These are phyloP conservation scores for Triplophysa tibetana DNA, from an alignment of 2,113 vertebrate genomes.

Conservation along the genomic window DNA sequence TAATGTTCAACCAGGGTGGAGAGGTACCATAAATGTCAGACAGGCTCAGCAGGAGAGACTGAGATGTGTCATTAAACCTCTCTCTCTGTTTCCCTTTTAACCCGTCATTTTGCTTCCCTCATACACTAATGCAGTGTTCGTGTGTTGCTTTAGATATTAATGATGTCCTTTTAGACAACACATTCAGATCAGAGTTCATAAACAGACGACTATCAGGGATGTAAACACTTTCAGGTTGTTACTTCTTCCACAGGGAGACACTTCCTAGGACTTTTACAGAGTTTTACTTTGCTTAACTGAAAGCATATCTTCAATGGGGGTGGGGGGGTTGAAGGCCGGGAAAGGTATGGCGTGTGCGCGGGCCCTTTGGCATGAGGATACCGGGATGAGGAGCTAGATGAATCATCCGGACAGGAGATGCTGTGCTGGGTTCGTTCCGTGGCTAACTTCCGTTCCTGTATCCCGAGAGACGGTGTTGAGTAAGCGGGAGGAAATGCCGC, in stretches of 20 bases:
- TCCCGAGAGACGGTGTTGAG: slow-evolving; percentile 51
- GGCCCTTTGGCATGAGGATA: slow-evolving; percentile 65
- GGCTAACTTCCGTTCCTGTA: slow-evolving; percentile 52
- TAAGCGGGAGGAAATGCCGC: slow-evolving; percentile 54
- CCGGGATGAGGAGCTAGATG: slow-evolving; percentile 60
- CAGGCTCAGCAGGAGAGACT: slow-evolving; percentile 59
- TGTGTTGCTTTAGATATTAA: slow-evolving; percentile 1
- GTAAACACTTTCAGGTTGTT: neutral
- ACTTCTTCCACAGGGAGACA: neutral
- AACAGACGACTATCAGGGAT: neutral
- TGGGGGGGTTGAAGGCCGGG: slow-evolving; percentile 48
- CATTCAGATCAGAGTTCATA: neutral
- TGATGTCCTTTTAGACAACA: neutral
- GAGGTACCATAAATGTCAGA: slow-evolving; percentile 62
- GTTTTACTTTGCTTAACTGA: too few relatives aligned
- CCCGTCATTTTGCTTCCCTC: neutral
- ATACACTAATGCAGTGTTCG: neutral
- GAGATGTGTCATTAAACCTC: slow-evolving; percentile 53
- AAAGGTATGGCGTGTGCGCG: slow-evolving; percentile 69
- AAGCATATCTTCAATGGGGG: neutral
- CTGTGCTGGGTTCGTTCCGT: slow-evolving; percentile 41
- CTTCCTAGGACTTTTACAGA: neutral
- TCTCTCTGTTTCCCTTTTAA: neutral
- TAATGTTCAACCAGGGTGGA: slow-evolving; percentile 67
- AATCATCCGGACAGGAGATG: slow-evolving; percentile 69